Conservation (phyloP, 2,888 invertebrate genomes). For the Amphimallon solstitiale region DNA sequence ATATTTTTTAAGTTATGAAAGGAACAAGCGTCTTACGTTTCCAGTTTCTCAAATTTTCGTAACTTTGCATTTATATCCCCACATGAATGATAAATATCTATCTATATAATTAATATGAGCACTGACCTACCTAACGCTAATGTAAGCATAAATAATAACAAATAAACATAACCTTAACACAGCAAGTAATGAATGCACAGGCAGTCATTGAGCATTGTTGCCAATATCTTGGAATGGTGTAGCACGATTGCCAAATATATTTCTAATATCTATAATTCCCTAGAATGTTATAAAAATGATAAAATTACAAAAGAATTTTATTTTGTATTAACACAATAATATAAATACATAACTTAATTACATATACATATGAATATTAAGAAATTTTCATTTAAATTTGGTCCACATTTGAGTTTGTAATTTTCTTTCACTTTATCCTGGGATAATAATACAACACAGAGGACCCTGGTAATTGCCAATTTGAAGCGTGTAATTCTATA, state of each 20-base stretch:
- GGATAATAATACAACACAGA: conserved; percentile 91
- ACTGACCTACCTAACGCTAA: conserved; percentile 31
- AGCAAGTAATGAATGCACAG: not conserved
- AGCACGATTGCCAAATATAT: conserved; percentile 1
- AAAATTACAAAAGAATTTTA: conserved; percentile 30
- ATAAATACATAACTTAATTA: conserved; percentile 34
- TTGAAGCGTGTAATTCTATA: conserved; percentile 89
- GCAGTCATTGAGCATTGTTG: conserved; percentile 8
- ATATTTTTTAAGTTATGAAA: not conserved
- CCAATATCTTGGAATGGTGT: conserved; percentile 2
- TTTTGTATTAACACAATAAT: conserved; percentile 32
- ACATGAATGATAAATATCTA: not conserved
- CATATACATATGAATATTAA: conserved; percentile 28
- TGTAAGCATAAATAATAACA: conserved; percentile 34
- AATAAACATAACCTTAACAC: conserved; percentile 34
- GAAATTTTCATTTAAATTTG: conserved; percentile 28
- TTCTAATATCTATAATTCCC: conserved; percentile 7
- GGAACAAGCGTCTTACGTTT: not conserved
- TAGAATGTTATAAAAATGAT: not conserved
- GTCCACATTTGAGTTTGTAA: conserved; percentile 23
- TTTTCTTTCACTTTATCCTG: conserved; percentile 58
- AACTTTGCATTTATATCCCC: not conserved
- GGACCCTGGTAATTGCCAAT: conserved; percentile 90
- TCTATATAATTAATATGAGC: conserved; percentile 1
- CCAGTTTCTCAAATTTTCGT: not conserved